phyloP scores from a whole-genome alignment of 2,113 vertebrate genomes.

The Tychaedon coryphoeus region DNA sequence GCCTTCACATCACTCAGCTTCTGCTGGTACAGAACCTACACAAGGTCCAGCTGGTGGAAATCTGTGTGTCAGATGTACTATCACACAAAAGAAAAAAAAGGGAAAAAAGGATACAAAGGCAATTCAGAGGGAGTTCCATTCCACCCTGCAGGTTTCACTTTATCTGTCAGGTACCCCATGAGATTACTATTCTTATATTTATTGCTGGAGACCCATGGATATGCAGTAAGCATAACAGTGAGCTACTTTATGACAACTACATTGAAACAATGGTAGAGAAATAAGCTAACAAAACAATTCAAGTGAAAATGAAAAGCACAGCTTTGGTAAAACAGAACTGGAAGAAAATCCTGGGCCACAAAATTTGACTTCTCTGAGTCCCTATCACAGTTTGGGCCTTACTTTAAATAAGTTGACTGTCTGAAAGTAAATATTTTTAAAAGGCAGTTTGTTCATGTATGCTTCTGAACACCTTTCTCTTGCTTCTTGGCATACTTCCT shows the following conservation, averaged over 20 bases:
- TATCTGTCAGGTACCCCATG: neutral
- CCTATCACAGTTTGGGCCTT: neutral
- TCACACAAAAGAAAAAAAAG: neutral
- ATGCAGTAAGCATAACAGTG: neutral
- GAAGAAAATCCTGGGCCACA: neutral
- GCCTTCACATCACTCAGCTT: neutral
- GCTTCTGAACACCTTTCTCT: neutral
- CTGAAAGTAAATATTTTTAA: neutral
- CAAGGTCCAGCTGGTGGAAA: neutral
- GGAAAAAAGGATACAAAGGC: neutral
- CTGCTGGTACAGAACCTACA: neutral
- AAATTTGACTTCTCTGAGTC: neutral
- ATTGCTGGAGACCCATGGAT: neutral
- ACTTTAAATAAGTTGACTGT: neutral
- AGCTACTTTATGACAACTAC: neutral
- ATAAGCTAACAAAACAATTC: neutral
- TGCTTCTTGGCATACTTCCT: neutral
- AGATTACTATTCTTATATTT: neutral
- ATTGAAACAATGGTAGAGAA: neutral
- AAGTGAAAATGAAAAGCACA: neutral
- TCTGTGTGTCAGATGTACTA: neutral
- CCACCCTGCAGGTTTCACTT: neutral
- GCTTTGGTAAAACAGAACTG: neutral
- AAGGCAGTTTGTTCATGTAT: neutral
- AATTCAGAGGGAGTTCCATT: neutral